Evolutionary conservation across 1,140 invertebrate genomes (phyloP).

Genomic region (Globodera rostochiensis): DNA sequence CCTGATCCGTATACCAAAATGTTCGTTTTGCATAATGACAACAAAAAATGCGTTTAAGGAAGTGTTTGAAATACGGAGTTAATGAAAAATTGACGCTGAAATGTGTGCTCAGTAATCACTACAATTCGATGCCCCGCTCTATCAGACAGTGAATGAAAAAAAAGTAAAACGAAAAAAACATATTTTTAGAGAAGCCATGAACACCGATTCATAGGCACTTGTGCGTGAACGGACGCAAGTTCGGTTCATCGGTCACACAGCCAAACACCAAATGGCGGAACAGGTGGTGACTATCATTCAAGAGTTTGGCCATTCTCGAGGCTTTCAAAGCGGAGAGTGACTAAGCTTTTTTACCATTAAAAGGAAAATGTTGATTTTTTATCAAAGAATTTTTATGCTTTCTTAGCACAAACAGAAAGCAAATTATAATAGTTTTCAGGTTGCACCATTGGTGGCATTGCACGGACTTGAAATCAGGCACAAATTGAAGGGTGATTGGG

Average conservation of each 20-base stretch:
- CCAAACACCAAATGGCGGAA: constrained; percentile 64
- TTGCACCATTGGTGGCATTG: constrained; percentile 54
- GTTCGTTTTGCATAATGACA: constrained; percentile 15
- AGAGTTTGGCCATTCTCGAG: not conserved
- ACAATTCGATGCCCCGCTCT: constrained; percentile 45
- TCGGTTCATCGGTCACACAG: constrained; percentile 54
- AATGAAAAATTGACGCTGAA: constrained; percentile 51
- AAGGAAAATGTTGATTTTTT: too few species aligned
- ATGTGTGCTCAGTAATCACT: constrained; percentile 48
- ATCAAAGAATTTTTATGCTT: too few species aligned
- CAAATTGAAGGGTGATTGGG: constrained; percentile 52
- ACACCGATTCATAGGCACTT: constrained; percentile 31
- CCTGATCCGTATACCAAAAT: too few species aligned
- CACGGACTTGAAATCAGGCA: constrained; percentile 53
- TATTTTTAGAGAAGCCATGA: constrained; percentile 28
- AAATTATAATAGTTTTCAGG: not conserved
- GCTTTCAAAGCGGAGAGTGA: not conserved
- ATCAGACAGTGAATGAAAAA: constrained; percentile 35
- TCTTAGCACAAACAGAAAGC: too few species aligned
- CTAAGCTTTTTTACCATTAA: too few species aligned
- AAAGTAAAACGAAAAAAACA: not conserved
- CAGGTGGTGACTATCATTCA: constrained; percentile 45
- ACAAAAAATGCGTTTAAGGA: constrained; percentile 34
- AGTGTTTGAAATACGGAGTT: constrained; percentile 1
- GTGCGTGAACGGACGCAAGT: constrained; percentile 35